Evolutionary conservation across 37 sponge, comb jelly and placozoan genomes (phyloP).

Genomic region (Crambe crambe): DNA sequence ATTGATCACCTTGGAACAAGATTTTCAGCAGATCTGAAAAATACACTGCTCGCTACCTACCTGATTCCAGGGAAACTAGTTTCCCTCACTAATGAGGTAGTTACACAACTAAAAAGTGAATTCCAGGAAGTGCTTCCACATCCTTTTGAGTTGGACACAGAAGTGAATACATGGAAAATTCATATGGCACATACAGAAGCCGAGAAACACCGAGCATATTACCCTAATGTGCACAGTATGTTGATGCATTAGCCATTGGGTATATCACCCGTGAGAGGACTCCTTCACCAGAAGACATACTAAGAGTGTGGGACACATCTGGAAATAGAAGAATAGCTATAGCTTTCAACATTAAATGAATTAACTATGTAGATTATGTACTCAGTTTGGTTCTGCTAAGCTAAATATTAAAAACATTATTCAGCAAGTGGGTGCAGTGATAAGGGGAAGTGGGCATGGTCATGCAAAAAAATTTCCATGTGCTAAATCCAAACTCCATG

Average conservation of each 20-base stretch:
- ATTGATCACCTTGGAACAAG: conserved; percentile 17
- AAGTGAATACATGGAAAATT: conserved; percentile 22
- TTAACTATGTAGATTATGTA: too few species aligned
- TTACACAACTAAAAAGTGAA: background rate
- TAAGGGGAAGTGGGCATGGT: too few species aligned
- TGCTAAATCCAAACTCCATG: too few species aligned
- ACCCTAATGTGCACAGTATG: conserved; percentile 18
- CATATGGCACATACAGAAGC: conserved; percentile 8
- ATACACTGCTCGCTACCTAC: conserved; percentile 13
- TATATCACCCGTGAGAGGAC: conserved; percentile 23
- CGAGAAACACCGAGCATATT: background rate
- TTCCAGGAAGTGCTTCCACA: conserved; percentile 4
- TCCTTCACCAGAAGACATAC: conserved; percentile 7
- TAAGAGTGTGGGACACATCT: conserved; percentile 18
- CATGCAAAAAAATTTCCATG: too few species aligned
- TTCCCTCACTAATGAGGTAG: background rate
- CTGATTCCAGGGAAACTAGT: background rate
- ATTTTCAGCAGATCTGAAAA: conserved; percentile 17
- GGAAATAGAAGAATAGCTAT: conserved; percentile 18
- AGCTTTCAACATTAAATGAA: too few species aligned
- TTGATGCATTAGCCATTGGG: conserved; percentile 21
- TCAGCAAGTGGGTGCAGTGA: too few species aligned
- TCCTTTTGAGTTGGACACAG: conserved; percentile 12
- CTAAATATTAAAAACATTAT: too few species aligned
- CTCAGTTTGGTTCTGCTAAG: too few species aligned